A percentile compares a stretch with the other conserved stretches of the same genome.
Evolutionary conservation across 2,113 vertebrate species (phyloP).

Genomic region (Protomyctophum bolini): DNA sequence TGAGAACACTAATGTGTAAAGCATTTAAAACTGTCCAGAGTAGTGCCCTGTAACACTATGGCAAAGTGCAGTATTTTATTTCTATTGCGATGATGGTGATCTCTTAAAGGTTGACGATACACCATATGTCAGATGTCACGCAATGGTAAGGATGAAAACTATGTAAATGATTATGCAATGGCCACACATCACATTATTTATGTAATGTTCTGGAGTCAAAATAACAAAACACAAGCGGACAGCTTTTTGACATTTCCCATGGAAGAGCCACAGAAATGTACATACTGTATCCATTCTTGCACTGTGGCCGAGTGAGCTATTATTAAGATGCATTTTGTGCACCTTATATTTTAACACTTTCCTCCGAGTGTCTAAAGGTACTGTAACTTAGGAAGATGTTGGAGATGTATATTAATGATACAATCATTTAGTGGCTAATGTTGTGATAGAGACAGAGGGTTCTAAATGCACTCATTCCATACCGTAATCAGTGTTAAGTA

Average conservation of each 20-base stretch:
- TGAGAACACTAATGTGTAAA: no score
- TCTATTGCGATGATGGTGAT: no score
- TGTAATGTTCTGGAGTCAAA: neutral
- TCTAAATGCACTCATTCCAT: constrained; percentile 26
- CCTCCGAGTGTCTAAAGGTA: neutral
- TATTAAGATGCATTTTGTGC: neutral
- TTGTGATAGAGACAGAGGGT: constrained; percentile 19
- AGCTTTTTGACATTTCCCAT: neutral
- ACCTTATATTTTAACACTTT: neutral
- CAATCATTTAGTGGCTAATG: constrained; percentile 42
- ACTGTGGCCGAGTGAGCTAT: neutral
- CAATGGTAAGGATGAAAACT: neutral
- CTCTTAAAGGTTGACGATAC: no score
- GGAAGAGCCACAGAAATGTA: neutral
- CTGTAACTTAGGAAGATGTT: constrained; percentile 15
- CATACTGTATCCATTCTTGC: neutral
- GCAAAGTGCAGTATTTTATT: no score
- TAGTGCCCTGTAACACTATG: no score
- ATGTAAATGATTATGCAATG: neutral
- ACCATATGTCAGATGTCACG: no score
- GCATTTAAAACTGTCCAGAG: no score
- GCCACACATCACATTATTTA: neutral
- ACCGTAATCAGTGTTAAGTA: constrained; percentile 35
- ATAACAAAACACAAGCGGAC: neutral
- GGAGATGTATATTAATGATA: constrained; percentile 12